Conservation (phyloP, 2,888 invertebrate species). For the Eilema caniola region DNA sequence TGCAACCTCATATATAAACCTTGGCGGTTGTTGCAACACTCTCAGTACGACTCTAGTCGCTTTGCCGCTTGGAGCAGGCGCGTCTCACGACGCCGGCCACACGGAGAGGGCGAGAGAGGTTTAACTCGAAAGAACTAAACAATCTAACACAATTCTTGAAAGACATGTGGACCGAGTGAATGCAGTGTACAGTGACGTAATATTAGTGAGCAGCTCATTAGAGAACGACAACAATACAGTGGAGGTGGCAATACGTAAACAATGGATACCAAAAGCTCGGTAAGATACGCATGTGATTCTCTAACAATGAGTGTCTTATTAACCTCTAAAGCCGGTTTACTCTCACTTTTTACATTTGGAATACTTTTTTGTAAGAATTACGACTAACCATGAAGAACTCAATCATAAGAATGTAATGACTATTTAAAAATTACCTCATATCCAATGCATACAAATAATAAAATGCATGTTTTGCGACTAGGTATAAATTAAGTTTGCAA, state of each 20-base stretch:
- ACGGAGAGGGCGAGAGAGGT: constrained; percentile 87
- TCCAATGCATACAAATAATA: background rate
- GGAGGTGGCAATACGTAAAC: constrained; percentile 66
- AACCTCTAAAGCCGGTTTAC: constrained; percentile 28
- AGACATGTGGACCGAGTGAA: constrained; percentile 84
- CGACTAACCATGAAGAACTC: background rate
- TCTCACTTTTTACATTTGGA: constrained; percentile 7
- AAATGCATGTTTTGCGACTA: background rate
- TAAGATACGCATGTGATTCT: constrained; percentile 66
- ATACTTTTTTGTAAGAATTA: background rate
- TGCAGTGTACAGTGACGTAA: constrained; percentile 84
- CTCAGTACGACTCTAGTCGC: constrained; percentile 88
- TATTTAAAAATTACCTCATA: background rate
- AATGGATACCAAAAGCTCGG: constrained; percentile 84
- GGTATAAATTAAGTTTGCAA: too few relatives aligned
- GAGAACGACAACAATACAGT: constrained; percentile 62
- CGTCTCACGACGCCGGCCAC: constrained; percentile 79
- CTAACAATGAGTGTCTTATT: constrained; percentile 48
- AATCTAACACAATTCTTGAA: constrained; percentile 62
- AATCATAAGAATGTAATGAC: background rate
- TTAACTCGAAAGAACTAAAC: constrained; percentile 67
- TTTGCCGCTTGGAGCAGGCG: constrained; percentile 86
- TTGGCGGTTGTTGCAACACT: constrained; percentile 83
- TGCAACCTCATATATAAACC: constrained; percentile 85
- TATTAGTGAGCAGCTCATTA: constrained; percentile 70